phyloP scores from a whole-genome alignment of 1,140 invertebrate genomes.

The Meloidogyne floridensis region DNA sequence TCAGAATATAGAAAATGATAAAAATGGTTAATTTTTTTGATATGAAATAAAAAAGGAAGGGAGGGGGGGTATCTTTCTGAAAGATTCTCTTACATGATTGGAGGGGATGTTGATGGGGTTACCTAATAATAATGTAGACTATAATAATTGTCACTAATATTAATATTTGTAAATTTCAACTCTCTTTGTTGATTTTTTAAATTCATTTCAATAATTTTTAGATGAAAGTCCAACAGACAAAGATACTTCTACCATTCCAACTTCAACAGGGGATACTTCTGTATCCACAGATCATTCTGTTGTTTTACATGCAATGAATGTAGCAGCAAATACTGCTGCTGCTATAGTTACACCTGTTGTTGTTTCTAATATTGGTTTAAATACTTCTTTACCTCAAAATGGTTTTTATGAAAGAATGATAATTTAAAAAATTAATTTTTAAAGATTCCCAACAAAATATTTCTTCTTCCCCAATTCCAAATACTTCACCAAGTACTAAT shows the following conservation, averaged over 20 bases:
- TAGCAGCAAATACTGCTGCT: conserved; percentile 18
- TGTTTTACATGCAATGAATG: conserved; percentile 11
- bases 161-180: neutral
- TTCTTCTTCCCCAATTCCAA: neutral
- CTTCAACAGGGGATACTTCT: neutral
- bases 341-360: neutral
- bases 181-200: neutral
- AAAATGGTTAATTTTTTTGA: neutral
- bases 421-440: neutral
- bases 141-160: no score
- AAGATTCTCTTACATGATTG: no score
- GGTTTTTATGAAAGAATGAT: neutral
- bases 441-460: conserved; percentile 8
- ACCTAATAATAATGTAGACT: no score
- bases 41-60: no score
- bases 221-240: neutral
- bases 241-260: neutral
- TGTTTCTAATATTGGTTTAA: conserved; percentile 4
- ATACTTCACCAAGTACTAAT: conserved; percentile 16
- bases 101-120: no score
- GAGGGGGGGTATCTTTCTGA: no score
- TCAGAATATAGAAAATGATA: neutral
- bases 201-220: neutral
- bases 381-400: neutral
- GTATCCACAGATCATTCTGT: conserved; percentile 2